Evolutionary conservation across 2,113 vertebrate species (phyloP).

Genomic region (Elephas maximus): DNA sequence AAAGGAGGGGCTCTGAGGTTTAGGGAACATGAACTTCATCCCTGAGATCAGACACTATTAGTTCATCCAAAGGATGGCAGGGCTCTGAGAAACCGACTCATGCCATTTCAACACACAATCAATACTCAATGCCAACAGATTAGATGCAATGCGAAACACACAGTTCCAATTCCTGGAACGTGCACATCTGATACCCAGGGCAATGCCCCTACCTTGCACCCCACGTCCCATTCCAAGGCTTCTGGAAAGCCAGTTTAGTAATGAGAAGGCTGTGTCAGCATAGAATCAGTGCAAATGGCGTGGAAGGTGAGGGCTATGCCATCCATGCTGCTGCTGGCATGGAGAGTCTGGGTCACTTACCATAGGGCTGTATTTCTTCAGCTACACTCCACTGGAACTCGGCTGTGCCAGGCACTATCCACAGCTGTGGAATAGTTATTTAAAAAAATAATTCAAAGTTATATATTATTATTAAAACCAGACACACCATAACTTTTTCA

Average conservation of each 20-base stretch:
- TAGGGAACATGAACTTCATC: not conserved
- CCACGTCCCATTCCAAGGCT: not conserved
- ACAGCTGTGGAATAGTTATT: not conserved
- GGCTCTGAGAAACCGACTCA: constrained; percentile 45
- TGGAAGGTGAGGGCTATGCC: not conserved
- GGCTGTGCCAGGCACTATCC: not conserved
- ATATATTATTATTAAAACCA: not conserved
- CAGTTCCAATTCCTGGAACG: constrained; percentile 56
- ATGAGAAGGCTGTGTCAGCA: not conserved
- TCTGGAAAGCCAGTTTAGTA: constrained; percentile 40
- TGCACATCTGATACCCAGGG: not conserved
- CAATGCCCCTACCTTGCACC: not conserved
- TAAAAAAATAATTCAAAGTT: constrained; percentile 48
- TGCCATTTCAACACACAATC: constrained; percentile 50
- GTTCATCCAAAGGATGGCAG: constrained; percentile 52
- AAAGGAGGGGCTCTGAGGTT: constrained; percentile 1
- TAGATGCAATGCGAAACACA: constrained; percentile 65
- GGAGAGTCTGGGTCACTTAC: not conserved
- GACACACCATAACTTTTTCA: not conserved
- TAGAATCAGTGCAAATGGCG: not conserved
- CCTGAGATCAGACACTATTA: constrained; percentile 51
- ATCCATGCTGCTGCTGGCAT: not conserved
- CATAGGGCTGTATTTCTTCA: not conserved
- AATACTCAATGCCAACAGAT: constrained; percentile 45
- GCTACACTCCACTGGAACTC: not conserved